Evolutionary conservation across 2,888 invertebrate genomes (phyloP), one percentile per base, ranked within the genome.

Genomic region (Rhaphigaster nebulosa): DNA sequence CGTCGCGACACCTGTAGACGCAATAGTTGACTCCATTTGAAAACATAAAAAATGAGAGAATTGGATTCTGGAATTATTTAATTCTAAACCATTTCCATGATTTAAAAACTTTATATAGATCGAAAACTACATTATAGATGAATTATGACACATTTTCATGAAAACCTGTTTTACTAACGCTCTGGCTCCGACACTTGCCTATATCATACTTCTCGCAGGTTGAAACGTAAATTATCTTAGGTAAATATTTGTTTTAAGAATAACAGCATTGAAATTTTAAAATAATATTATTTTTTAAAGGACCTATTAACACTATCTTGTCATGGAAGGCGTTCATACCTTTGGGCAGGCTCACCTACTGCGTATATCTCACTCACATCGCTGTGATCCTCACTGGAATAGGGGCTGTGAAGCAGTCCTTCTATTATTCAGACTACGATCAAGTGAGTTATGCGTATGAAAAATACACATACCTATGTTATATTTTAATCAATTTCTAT

Each of bases 351-450:
- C 93, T 95, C 23, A 95, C 95, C 0, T 95, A 95, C 92, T 95
- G 95, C 20, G 94, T 95, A 93, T 95, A 95, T 92, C 93, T 95
- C 20, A 92, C 95, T 0, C 95, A 95, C 93, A 92, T 94, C 26
- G 93, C 94, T 0, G 93, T 95, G 89, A 93, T 93, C 92, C 70
- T 91, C 3, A 87, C 80, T 87, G 90, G 65, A 18, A 65, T 92
- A 6, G 90, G 89, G 29, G 90, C 87, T 29, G 60, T 89, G 18
- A 89, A 90, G 1, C 18, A 38, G 20, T 38, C 92, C 0, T 76
- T 89, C 20, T 90, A 90, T 54, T 91, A 88, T 38, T 93, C 93
- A 0, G 93, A 93, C 92, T 93, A 93, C 88, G 92, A 92, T 91
- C 92, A 93, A 91, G 94, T 94, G 92, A 92, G 92, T 23, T 12